phyloP scores from a whole-genome alignment of 2,888 invertebrate genomes.

The Pyrgus malvae region DNA sequence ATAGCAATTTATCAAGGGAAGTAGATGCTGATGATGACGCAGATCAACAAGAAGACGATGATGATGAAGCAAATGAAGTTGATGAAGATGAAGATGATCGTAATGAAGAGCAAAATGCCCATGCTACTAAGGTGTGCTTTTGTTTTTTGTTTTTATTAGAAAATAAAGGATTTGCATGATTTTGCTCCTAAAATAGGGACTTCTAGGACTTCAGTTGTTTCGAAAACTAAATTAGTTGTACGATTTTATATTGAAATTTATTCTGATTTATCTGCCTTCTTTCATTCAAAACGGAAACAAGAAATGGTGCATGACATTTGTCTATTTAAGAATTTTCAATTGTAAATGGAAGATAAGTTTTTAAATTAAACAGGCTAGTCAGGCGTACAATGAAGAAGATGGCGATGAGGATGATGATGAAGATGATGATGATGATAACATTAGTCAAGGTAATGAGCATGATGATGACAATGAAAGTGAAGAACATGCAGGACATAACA shows the following conservation, averaged over 20 bases:
- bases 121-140: conserved; percentile 27
- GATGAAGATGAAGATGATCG: conserved; percentile 44
- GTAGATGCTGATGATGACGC: conserved; percentile 41
- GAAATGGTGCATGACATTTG: conserved; percentile 5
- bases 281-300: not conserved
- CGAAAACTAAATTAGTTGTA: no score
- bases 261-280: not conserved
- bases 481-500: conserved; percentile 38
- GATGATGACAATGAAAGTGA: conserved; percentile 37
- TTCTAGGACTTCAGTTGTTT: no score
- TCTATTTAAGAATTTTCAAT: not conserved
- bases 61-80: conserved; percentile 42
- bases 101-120: conserved; percentile 16
- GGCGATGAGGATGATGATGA: conserved; percentile 41
- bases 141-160: not conserved
- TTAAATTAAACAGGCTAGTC: conserved; percentile 17
- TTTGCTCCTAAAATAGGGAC: no score
- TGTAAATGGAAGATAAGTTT: not conserved
- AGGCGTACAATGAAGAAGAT: conserved; percentile 34
- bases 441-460: conserved; percentile 39
- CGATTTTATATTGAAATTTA: no score
- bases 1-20: no score
- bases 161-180: no score
- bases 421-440: conserved; percentile 42
- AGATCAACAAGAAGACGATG: conserved; percentile 38